Evolutionary conservation across 1,140 invertebrate genomes (phyloP).

Genomic region (Nilaparvata lugens): DNA sequence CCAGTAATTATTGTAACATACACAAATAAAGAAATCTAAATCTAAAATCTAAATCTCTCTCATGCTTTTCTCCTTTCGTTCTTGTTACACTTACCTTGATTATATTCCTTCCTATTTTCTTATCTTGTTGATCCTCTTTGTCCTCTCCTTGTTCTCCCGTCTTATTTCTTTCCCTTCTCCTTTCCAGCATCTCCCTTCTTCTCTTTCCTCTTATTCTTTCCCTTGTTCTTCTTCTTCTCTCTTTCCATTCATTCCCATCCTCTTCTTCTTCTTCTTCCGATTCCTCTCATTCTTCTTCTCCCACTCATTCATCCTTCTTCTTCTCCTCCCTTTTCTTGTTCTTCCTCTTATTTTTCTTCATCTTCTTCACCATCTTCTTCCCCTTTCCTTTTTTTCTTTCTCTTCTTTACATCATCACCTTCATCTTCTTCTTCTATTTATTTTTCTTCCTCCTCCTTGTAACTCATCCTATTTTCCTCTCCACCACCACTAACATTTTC

Average conservation of each 20-base stretch:
- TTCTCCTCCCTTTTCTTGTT: neutral
- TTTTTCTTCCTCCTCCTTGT: no score
- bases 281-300: neutral
- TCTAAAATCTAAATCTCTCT: no score
- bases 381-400: neutral
- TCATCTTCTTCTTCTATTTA: neutral
- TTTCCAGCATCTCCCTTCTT: neutral
- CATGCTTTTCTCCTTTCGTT: no score
- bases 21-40: no score
- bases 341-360: neutral
- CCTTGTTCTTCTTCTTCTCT: neutral
- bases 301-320: neutral
- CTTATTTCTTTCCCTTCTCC: no score
- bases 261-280: neutral
- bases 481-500: no score
- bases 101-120: no score
- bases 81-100: no score
- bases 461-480: no score
- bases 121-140: neutral
- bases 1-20: no score
- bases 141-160: no score
- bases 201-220: neutral
- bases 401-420: neutral
- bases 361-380: neutral
- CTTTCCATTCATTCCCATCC: neutral